These are phyloP conservation scores for Condylura cristata DNA, from an alignment of 2,113 vertebrate genomes.

Conservation along the genomic window DNA sequence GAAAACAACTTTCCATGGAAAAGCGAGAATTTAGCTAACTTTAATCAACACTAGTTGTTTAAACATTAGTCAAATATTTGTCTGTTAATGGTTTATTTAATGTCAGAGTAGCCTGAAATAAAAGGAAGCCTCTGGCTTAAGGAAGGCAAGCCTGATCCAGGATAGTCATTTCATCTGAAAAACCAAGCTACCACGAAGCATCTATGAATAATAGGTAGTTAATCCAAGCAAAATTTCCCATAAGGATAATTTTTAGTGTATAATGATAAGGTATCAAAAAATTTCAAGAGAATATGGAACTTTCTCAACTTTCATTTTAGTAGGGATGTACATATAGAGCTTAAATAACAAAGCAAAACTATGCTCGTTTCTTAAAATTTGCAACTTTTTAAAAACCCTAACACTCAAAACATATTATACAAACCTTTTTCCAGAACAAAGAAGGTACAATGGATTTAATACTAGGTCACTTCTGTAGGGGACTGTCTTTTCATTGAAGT, in stretches of 20 bases:
- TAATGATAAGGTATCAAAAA: neutral
- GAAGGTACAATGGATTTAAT: neutral
- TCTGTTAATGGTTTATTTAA: neutral
- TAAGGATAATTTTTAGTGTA: neutral
- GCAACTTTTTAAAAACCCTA: neutral
- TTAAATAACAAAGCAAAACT: neutral
- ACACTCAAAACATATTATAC: neutral
- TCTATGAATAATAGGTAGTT: neutral
- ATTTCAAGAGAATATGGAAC: neutral
- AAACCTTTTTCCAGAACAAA: neutral
- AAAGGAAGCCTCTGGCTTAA: neutral
- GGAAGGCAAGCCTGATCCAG: neutral
- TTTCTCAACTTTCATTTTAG: neutral
- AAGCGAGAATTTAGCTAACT: neutral
- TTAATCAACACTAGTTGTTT: too few species aligned
- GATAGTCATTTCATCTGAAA: conserved; percentile 11
- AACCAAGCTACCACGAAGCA: neutral
- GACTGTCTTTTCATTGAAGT: neutral
- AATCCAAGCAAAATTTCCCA: neutral
- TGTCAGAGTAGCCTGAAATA: neutral
- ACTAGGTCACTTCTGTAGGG: conserved; percentile 28
- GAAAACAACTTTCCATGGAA: neutral
- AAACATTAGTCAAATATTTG: neutral
- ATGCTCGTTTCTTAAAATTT: neutral
- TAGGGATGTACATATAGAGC: neutral